phyloP scores from a whole-genome alignment of 1,140 invertebrate genomes.

The Tetragnatha versicolor region DNA sequence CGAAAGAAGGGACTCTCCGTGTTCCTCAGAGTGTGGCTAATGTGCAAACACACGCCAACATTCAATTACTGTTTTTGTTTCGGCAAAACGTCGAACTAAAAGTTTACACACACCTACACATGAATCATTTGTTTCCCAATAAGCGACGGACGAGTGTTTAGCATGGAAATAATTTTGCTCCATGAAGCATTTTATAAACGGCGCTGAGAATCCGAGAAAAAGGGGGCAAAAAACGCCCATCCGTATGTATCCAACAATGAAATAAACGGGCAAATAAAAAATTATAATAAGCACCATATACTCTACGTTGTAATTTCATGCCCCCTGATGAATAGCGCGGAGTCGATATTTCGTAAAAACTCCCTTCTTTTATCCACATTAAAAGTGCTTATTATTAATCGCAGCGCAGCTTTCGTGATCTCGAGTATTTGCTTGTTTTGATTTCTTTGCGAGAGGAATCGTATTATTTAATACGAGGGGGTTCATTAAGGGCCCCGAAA shows the following conservation, averaged over 20 bases:
- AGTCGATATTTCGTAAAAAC: slow-evolving; percentile 28
- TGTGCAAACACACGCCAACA: slow-evolving; percentile 54
- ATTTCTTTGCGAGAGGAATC: slow-evolving; percentile 25
- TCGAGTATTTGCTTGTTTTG: slow-evolving; percentile 34
- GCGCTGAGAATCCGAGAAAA: neutral
- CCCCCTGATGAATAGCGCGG: slow-evolving; percentile 44
- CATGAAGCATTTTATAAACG: slow-evolving; percentile 48
- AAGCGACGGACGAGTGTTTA: slow-evolving; percentile 34
- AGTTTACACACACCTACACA: slow-evolving; percentile 49
- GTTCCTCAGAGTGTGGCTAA: slow-evolving; percentile 48
- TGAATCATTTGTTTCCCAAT: slow-evolving; percentile 53
- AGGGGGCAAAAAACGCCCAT: neutral
- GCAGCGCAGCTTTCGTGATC: slow-evolving; percentile 23
- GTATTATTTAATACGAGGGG: slow-evolving; percentile 33
- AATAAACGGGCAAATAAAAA: slow-evolving; percentile 44
- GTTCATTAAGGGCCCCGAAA: slow-evolving; percentile 32
- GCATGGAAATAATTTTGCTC: slow-evolving; percentile 27
- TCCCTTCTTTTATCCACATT: slow-evolving; percentile 15
- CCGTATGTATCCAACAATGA: slow-evolving; percentile 32
- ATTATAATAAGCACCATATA: slow-evolving; percentile 52
- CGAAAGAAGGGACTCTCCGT: slow-evolving; percentile 30
- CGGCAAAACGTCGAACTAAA: slow-evolving; percentile 32
- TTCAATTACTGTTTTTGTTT: slow-evolving; percentile 54
- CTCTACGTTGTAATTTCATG: slow-evolving; percentile 49
- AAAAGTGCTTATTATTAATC: slow-evolving; percentile 40